Evolutionary conservation across 2,888 invertebrate genomes (phyloP).

Genomic region (Stenoptilia bipunctidactyla): DNA sequence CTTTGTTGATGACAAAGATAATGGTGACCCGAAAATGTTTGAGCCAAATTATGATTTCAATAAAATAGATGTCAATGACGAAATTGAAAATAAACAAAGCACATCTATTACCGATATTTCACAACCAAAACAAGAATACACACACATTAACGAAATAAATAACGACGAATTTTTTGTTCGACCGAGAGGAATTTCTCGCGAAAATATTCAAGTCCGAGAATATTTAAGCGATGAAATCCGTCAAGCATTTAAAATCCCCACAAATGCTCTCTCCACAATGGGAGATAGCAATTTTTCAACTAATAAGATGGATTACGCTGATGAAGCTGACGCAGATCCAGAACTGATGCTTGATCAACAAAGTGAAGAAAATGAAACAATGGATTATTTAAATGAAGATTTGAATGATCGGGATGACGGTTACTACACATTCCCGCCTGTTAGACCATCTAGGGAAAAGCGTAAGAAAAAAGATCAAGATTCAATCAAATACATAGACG

Average conservation of each 20-base stretch:
- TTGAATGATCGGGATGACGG: conserved; percentile 62
- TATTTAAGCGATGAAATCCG: conserved; percentile 84
- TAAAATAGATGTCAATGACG: conserved; percentile 70
- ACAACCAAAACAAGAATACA: conserved; percentile 57
- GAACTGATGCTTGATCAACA: conserved; percentile 39
- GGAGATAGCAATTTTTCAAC: conserved; percentile 41
- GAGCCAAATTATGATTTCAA: conserved; percentile 66
- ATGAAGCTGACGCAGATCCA: conserved; percentile 48
- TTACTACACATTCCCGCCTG: conserved; percentile 67
- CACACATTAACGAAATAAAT: conserved; percentile 84
- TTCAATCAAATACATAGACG: conserved; percentile 51
- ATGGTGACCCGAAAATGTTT: conserved; percentile 39
- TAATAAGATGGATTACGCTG: conserved; percentile 41
- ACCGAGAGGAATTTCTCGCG: conserved; percentile 85
- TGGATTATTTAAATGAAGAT: conserved; percentile 51
- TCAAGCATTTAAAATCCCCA: conserved; percentile 79
- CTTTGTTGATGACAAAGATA: conserved; percentile 37
- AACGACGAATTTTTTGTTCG: conserved; percentile 90
- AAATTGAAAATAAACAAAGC: conserved; percentile 39
- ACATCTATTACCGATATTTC: conserved; percentile 41
- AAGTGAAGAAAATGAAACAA: conserved; percentile 36
- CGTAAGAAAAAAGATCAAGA: conserved; percentile 58
- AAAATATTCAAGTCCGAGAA: conserved; percentile 83
- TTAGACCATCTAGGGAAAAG: conserved; percentile 69
- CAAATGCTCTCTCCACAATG: conserved; percentile 76